Evolutionary conservation across 2,113 vertebrate species (phyloP), one percentile per base, ranked within the genome.

Genomic region (Heterochromis multidens): DNA sequence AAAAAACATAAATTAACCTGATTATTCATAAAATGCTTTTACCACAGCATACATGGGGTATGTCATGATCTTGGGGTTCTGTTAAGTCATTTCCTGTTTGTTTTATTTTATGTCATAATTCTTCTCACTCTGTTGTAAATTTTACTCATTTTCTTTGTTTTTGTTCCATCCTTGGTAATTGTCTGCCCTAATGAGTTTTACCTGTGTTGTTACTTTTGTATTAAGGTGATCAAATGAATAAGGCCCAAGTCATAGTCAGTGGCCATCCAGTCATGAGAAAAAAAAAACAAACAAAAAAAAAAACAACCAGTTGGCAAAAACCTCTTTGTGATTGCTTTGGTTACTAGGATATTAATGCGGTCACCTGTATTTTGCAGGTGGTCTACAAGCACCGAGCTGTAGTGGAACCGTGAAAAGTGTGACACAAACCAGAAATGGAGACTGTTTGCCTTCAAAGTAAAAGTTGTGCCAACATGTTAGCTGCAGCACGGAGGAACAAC

Each of bases 391-490:
- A 56, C 11, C 5, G n/a, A 23, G 54, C 21, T 56, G 9, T 56
- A 56, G 54, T 11, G 9, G n/a, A 56, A 56, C 54, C n/a, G 52
- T 11, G 21, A 56, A 31, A 31, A 31, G 31, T 31, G 31, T 31
- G 31, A 3, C 54, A 0, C 10, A 56, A 56, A n/a, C 54, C 21
- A 56, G 4, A 56, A 11, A 0, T 56, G 21, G 21, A 56, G 54
- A 56, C n/a, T n/a, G 8, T 56, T 56, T 56, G 54, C 21, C 54
- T 56, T 56, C 56, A 57, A 57, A 13, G 23, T 25, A 23, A 25
- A 57, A 23, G 11, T 6, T 33, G 4, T 23, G n/a, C 0, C n/a
- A 12, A 57, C 56, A 57, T 57, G 56, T 57, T 57, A 0, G 2
- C 21, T 57, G 56, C 11, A 57, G 56, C 10, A 4, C 54, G 23